Evolutionary conservation across 1,140 invertebrate species (phyloP).

Genomic region (Listronotus oregonensis): DNA sequence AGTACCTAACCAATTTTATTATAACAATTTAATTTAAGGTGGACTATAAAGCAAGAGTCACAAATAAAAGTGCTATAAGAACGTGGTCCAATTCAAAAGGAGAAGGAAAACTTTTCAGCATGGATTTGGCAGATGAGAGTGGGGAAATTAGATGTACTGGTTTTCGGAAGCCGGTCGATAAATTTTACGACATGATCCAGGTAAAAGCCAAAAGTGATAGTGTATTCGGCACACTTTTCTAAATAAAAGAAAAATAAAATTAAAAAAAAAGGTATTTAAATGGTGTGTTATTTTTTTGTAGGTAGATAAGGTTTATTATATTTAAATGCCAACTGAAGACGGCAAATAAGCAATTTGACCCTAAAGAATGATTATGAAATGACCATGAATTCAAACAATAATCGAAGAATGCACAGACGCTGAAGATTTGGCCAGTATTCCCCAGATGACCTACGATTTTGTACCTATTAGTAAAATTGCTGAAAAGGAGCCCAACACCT

Average conservation of each 20-base stretch:
- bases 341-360: constrained; percentile 89
- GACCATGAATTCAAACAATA: constrained; percentile 81
- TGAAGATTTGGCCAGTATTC: constrained; percentile 66
- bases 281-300: constrained; percentile 60
- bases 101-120: constrained; percentile 91
- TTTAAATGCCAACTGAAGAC: constrained; percentile 84
- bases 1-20: neutral
- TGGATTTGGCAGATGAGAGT: constrained; percentile 91
- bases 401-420: constrained; percentile 71
- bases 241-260: no score
- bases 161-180: constrained; percentile 89
- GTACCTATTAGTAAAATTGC: constrained; percentile 77
- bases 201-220: no score
- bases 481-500: constrained; percentile 66
- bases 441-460: constrained; percentile 84
- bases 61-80: constrained; percentile 79
- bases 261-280: no score
- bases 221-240: no score
- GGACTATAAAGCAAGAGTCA: constrained; percentile 93
- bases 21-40: constrained; percentile 66
- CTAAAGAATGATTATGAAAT: constrained; percentile 97
- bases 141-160: constrained; percentile 95
- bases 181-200: constrained; percentile 89
- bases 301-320: constrained; percentile 86
- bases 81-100: constrained; percentile 91